phyloP scores from a whole-genome alignment of 2,888 invertebrate genomes.

The Harmothoe impar region DNA sequence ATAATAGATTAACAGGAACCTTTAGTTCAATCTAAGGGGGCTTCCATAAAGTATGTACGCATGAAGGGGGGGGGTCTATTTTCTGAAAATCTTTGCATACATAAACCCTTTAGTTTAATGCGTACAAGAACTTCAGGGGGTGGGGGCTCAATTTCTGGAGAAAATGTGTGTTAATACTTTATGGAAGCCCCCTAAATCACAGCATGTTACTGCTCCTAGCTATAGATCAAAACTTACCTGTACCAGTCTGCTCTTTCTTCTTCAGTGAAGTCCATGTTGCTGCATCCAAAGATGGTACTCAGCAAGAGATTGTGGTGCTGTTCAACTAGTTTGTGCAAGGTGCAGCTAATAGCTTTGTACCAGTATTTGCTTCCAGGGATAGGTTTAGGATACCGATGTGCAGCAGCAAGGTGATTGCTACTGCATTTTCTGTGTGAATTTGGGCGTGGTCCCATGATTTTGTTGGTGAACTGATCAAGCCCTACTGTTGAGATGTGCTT shows the following conservation, averaged over 20 bases:
- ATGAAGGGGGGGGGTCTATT: too few relatives aligned
- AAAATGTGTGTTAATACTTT: too few relatives aligned
- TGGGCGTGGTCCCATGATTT: background rate
- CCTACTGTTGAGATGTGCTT: background rate
- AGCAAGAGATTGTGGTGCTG: background rate
- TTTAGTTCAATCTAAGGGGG: too few relatives aligned
- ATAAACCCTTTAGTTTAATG: too few relatives aligned
- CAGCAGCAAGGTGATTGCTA: background rate
- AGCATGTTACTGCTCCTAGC: too few relatives aligned
- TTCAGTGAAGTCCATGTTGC: slow-evolving; percentile 15
- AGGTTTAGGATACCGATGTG: background rate
- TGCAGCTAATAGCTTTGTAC: background rate
- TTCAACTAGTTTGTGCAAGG: background rate
- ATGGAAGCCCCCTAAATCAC: too few relatives aligned
- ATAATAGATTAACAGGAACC: too few relatives aligned
- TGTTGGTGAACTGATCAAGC: background rate
- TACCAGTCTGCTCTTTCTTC: slow-evolving; percentile 1
- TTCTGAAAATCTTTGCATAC: too few relatives aligned
- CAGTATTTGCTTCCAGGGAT: background rate
- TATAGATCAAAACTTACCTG: slow-evolving; percentile 1
- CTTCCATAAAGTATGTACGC: too few relatives aligned
- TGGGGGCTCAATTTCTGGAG: too few relatives aligned
- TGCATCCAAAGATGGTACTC: background rate
- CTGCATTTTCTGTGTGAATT: background rate
- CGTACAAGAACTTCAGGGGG: too few relatives aligned